Base-by-base conservation (phyloP, 2,888 invertebrate genomes). In the Cremastinae sp. region DNA sequence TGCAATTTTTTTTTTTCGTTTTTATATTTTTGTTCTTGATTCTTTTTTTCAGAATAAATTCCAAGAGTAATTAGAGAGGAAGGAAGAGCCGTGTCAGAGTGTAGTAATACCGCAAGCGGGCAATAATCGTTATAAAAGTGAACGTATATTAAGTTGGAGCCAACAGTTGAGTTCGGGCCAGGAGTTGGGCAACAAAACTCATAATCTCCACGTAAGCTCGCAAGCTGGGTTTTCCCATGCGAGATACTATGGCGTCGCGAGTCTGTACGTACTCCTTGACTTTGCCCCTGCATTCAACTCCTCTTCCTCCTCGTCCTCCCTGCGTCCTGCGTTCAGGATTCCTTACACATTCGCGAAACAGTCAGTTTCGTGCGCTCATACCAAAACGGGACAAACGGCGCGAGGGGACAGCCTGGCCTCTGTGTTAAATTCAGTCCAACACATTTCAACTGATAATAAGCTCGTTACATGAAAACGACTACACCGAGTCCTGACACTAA, bases 201-300 rank as follows among this genome's bases (percentile, higher is more conserved):
- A 84, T 88, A 88, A 88, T 88, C 88, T 88, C 86, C 78, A 83
- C 80, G 85, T 81, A 78, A 87, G 87, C 87, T 84, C 82, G 85
- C 88, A 87, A 84, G 85, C 86, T 83, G 87, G 84, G 83, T 86
- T 87, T 88, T 88, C 88, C 87, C 88, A 88, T 88, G 87, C 81
- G 76, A 80, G 78, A 74, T 69, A 71, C 62, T 53, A 55, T 43
- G 64, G 35, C 64, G 51, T 68, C 61, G 61, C 59, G 39, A 47
- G 61, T 68, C 59, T 56, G 10, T 53, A 59, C 43, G 22, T 62
- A 43, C 47, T 20, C 47, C 66, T 53, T 62, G 65, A 62, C 49
- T 66, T 55, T 39, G 47, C 16, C 62, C 61, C 14, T 39, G 22
- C 22, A 47, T 45, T 35, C 49, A 12, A n/a, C 56, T 56, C 56